Percentiles rank a stretch among this genome's conserved stretches.
These are phyloP conservation scores for Graptemys geographica DNA, from an alignment of 2,797 vertebrate species.

Conservation along the genomic window DNA sequence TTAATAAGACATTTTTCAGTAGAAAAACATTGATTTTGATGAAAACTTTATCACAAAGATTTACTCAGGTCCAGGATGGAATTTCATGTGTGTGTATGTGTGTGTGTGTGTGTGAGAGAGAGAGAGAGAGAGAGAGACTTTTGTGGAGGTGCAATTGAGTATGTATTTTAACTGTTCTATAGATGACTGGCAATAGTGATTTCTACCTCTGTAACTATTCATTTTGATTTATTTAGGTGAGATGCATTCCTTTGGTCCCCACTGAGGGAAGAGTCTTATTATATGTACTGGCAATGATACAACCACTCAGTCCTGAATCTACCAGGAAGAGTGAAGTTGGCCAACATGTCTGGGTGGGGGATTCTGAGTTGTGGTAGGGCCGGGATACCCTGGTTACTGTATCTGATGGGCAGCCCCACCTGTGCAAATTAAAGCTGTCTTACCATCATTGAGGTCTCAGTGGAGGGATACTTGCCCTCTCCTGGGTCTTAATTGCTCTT, in stretches of 20 bases:
- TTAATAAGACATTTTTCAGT: not conserved
- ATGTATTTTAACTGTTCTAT: not conserved
- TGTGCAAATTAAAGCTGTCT: not conserved
- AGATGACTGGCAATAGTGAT: not conserved
- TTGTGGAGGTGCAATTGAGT: not conserved
- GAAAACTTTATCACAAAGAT: not conserved
- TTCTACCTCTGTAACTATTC: not conserved
- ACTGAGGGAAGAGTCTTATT: not conserved
- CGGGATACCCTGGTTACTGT: not conserved
- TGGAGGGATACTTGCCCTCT: not conserved
- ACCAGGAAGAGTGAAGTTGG: not conserved
- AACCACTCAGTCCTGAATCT: not conserved
- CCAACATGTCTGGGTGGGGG: rapidly evolving
- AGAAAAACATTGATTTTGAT: not conserved
- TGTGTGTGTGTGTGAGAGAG: too few relatives aligned
- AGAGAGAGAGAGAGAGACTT: not conserved
- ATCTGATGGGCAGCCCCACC: not conserved
- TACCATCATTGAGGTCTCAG: not conserved
- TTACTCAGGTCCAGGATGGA: not conserved
- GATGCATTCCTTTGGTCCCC: not conserved
- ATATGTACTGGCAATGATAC: not conserved
- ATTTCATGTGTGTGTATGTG: not conserved
- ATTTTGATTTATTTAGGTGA: not conserved
- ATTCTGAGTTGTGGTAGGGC: not conserved
- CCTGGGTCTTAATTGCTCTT: not conserved